Base-by-base conservation (phyloP, 2,888 invertebrate species). In the Steinernema scapterisci region DNA sequence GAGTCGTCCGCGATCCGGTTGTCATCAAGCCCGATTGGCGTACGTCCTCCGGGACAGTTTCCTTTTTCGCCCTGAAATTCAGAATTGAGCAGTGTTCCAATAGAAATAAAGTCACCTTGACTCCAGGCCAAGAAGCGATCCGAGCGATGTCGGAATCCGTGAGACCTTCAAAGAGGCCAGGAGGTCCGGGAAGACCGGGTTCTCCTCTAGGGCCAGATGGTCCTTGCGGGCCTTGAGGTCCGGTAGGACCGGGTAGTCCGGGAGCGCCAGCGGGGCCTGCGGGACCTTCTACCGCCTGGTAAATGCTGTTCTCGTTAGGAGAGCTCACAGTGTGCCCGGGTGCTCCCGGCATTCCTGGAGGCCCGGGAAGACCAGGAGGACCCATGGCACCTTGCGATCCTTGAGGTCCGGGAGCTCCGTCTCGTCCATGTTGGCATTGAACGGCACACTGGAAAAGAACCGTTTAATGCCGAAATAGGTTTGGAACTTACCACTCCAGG, bases 121-220 rank as follows among this genome's bases (percentile, higher is more conserved):
- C 82, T 27, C 88, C 87, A 70, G 81, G 78, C 83, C 83, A 77
- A 27, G 79, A 70, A 23, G 80, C 83, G 63, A 87, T 86, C 45
- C 85, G 75, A 5, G 78, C 82, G 38, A 86, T 78, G 72, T 86
- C 86, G 6, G 79, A 77, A 45, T 86, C 84, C n/a, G 79, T 78
- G 27, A 86, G 78, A 56, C 78, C 79, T 23, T 81, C 77, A 72
- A 82, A 82, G 48, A 70, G 74, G 11, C 77, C 84, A 3, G 76
- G 75, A 19, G 79, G 73, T 48, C 78, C 80, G 11, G 72, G 72
- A 6, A 72, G 70, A n/a, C 76, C 77, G 19, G 72, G 72, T 6
- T 73, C 71, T 43, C 73, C 76, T 13, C 76, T 73, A 0, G 75
- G 23, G 63, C 82, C 82, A 11, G 79, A 76, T 21, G 75, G 75